phyloP scores from a whole-genome alignment of 2,113 vertebrate species.

The Sisor rabdophorus region DNA sequence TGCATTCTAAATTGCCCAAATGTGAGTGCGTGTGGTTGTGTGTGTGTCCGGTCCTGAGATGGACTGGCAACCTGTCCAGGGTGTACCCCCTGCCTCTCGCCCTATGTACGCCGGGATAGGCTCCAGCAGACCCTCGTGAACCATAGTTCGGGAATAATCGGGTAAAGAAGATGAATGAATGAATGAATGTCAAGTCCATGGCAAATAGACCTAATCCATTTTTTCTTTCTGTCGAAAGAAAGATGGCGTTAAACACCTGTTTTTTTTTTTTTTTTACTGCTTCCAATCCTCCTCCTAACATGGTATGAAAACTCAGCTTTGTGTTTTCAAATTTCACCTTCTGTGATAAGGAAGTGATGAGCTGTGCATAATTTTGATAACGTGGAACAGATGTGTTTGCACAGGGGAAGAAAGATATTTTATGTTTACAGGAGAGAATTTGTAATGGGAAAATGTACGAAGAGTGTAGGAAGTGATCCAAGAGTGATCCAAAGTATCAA shows the following conservation, averaged over 20 bases:
- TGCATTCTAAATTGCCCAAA: too few relatives aligned
- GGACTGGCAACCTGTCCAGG: too few relatives aligned
- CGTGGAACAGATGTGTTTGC: constrained; percentile 23
- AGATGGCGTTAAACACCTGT: constrained; percentile 20
- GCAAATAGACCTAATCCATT: constrained; percentile 21
- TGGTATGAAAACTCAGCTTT: not conserved
- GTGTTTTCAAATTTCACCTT: not conserved
- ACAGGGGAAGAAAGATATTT: not conserved
- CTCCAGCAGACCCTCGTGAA: too few relatives aligned
- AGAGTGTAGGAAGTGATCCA: constrained; percentile 3
- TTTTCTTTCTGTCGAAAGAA: constrained; percentile 2
- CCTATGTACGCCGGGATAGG: too few relatives aligned
- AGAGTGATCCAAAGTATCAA: not conserved
- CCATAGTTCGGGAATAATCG: too few relatives aligned
- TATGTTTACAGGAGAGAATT: constrained; percentile 12
- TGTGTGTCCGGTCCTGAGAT: too few relatives aligned
- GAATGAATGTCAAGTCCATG: not conserved
- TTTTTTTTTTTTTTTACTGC: constrained; percentile 2
- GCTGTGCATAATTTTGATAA: constrained; percentile 4
- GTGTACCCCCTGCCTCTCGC: too few relatives aligned
- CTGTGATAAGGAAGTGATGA: not conserved
- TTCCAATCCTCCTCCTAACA: not conserved
- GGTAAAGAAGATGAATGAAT: too few relatives aligned
- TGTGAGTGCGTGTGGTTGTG: too few relatives aligned
- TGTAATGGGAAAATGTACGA: constrained; percentile 18